Conservation (phyloP, 2,113 vertebrate species). For the Syngnathus typhle region DNA sequence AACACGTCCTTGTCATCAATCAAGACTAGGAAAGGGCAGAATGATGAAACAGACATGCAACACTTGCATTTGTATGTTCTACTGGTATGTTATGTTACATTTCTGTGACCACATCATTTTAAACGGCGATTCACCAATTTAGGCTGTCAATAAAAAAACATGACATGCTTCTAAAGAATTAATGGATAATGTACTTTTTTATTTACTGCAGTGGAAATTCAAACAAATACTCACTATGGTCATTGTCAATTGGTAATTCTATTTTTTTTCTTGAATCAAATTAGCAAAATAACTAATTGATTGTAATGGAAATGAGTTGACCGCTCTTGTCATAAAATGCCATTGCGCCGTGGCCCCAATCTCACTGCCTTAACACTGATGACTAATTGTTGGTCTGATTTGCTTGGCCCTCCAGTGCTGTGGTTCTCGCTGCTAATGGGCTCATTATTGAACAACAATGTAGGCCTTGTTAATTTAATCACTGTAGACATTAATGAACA, state of each 20-base stretch:
- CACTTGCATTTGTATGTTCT: not conserved
- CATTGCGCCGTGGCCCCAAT: constrained; percentile 44
- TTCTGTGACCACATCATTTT: not conserved
- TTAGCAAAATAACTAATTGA: constrained; percentile 60
- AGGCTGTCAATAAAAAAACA: not conserved
- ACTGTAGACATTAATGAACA: constrained; percentile 57
- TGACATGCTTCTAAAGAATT: not conserved
- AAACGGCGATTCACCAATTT: not conserved
- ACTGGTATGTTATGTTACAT: not conserved
- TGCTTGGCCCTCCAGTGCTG: constrained; percentile 50
- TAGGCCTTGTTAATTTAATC: constrained; percentile 65
- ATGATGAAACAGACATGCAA: not conserved
- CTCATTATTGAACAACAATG: constrained; percentile 68
- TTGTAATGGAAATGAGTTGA: constrained; percentile 66
- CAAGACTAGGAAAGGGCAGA: too few species aligned
- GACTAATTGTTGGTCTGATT: constrained; percentile 61
- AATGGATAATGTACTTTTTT: constrained; percentile 5
- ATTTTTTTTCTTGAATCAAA: constrained; percentile 50
- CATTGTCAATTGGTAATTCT: constrained; percentile 36
- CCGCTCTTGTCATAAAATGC: constrained; percentile 53
- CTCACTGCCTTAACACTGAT: constrained; percentile 44
- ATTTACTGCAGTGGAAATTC: constrained; percentile 20
- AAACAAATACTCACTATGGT: constrained; percentile 38
- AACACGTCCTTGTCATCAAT: too few species aligned
- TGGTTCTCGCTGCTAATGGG: constrained; percentile 62